Percentiles rank a stretch among this genome's conserved stretches.
phyloP scores from a whole-genome alignment of 2,888 invertebrate genomes.

The Stenchaetothrips biformis region DNA sequence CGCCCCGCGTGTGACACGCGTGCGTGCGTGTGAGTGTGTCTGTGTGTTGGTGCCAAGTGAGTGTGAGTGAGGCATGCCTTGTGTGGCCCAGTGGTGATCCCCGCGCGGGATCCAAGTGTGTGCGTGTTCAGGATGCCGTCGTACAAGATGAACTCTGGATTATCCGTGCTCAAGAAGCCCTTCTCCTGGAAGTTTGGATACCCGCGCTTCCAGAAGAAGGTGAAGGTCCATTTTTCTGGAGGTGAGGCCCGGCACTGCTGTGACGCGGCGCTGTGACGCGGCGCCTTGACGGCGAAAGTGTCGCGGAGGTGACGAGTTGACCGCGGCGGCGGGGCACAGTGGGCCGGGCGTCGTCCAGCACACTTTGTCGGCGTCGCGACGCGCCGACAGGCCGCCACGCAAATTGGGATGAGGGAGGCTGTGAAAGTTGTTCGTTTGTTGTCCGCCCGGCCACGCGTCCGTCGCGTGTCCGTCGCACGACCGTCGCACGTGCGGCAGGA shows the following conservation, averaged over 20 bases:
- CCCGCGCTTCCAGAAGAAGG: constrained; percentile 31
- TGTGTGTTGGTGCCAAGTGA: no score
- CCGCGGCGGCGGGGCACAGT: not conserved
- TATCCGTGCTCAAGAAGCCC: constrained; percentile 33
- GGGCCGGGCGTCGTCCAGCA: not conserved
- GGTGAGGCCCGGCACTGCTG: constrained; percentile 26
- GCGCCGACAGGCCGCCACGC: not conserved
- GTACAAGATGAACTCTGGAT: constrained; percentile 23
- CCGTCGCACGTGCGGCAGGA: no score
- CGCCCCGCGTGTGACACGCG: no score
- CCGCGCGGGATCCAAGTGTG: not conserved
- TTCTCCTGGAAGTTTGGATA: constrained; percentile 34
- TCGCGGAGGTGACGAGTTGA: not conserved
- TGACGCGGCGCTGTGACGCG: not conserved
- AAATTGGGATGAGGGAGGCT: not conserved
- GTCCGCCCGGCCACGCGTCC: not conserved
- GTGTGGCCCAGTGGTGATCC: not conserved
- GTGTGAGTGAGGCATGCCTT: no score
- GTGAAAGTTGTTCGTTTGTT: not conserved
- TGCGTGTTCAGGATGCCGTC: not conserved
- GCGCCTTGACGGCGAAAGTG: not conserved
- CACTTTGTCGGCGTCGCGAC: not conserved
- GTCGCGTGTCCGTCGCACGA: no score
- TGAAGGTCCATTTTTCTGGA: constrained; percentile 30
- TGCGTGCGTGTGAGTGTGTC: no score